Conservation (phyloP, 2,888 invertebrate species). For the Pilophorus perplexus region DNA sequence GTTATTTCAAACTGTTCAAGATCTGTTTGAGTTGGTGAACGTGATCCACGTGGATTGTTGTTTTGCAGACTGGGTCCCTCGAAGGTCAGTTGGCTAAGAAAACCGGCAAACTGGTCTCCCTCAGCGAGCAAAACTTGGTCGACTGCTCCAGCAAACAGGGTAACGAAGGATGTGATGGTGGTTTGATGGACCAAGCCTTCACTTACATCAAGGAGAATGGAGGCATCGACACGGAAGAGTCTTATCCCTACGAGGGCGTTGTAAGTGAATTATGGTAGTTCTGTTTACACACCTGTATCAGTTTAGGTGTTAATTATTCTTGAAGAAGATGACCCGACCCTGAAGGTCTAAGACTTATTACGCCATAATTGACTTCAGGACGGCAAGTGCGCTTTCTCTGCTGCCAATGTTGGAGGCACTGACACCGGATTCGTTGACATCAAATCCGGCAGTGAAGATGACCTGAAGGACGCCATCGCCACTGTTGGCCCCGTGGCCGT, state of each 20-base stretch:
- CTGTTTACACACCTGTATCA: too few relatives aligned
- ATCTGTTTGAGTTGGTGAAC: not conserved
- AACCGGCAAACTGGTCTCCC: constrained; percentile 55
- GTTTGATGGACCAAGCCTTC: constrained; percentile 57
- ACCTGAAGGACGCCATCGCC: constrained; percentile 73
- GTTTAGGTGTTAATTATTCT: too few relatives aligned
- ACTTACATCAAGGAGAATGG: constrained; percentile 56
- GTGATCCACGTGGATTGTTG: not conserved
- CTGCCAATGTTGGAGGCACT: constrained; percentile 67
- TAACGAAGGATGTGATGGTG: constrained; percentile 60
- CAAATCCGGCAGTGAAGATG: constrained; percentile 66
- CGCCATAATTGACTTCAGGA: too few relatives aligned
- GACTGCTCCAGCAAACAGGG: constrained; percentile 58
- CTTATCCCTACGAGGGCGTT: constrained; percentile 57
- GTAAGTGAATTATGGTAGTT: constrained; percentile 37
- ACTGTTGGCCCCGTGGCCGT: constrained; percentile 60
- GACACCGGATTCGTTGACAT: constrained; percentile 79
- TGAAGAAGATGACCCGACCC: too few relatives aligned
- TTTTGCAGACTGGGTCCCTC: constrained; percentile 58
- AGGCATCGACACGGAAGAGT: constrained; percentile 59
- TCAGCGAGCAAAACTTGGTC: constrained; percentile 60
- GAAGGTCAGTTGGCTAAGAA: constrained; percentile 58
- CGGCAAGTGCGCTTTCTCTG: constrained; percentile 62
- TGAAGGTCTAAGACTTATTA: too few relatives aligned
- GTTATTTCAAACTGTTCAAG: constrained; percentile 50